Percentiles rank a stretch among this genome's conserved stretches.
These are phyloP conservation scores for Eunapius fragilis DNA, from an alignment of 37 sponge, comb jelly and placozoan species.

Conservation along the genomic window DNA sequence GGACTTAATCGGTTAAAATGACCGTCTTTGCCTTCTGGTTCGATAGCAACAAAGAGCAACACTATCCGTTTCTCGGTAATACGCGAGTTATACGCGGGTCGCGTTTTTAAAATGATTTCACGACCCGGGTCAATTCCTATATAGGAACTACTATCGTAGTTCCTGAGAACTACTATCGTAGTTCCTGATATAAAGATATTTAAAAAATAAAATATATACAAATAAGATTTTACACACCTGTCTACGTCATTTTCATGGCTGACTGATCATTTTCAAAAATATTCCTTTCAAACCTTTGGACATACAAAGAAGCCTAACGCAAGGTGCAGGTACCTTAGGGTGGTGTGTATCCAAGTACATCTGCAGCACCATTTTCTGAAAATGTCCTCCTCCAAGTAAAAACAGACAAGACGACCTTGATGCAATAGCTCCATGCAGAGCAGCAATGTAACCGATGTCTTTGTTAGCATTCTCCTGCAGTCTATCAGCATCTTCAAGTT, in stretches of 20 bases:
- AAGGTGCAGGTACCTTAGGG: not conserved
- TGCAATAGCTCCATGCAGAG: conserved; percentile 33
- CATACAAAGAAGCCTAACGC: not conserved
- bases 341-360: not conserved
- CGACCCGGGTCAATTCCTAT: too few relatives aligned
- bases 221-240: not conserved
- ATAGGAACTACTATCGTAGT: too few relatives aligned
- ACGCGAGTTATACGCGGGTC: too few relatives aligned
- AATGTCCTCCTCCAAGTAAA: conserved; percentile 39
- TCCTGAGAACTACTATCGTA: too few relatives aligned
- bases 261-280: not conserved
- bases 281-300: not conserved
- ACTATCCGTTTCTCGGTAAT: too few relatives aligned
- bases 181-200: too few relatives aligned
- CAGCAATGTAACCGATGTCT: conserved; percentile 42
- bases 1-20: too few relatives aligned
- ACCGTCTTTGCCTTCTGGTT: too few relatives aligned
- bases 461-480: conserved; percentile 4
- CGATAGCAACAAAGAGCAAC: too few relatives aligned
- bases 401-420: conserved; percentile 8
- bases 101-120: too few relatives aligned
- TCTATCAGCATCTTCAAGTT: conserved; percentile 3
- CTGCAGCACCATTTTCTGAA: conserved; percentile 27
- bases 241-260: not conserved
- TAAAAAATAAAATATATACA: too few relatives aligned